phyloP scores from a whole-genome alignment of 2,888 invertebrate species.

The Cryptus viduatorius region DNA sequence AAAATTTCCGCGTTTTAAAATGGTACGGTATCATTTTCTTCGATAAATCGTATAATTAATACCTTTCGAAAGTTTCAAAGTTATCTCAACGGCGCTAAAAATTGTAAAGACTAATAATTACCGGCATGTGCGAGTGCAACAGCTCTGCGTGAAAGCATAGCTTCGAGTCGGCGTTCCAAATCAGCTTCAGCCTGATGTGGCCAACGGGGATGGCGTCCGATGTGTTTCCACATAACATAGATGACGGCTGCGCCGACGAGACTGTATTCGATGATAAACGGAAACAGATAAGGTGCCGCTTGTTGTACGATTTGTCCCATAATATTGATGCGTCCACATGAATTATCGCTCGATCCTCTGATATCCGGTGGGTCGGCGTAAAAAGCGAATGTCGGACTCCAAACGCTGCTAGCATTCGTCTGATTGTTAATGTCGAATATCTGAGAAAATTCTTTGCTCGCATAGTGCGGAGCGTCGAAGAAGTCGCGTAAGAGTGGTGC shows the following conservation, averaged over 20 bases:
- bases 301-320: conserved; percentile 97
- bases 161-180: conserved; percentile 94
- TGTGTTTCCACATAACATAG: conserved; percentile 98
- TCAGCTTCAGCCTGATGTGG: conserved; percentile 92
- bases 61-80: neutral
- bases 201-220: conserved; percentile 94
- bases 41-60: neutral
- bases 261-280: conserved; percentile 98
- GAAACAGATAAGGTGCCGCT: conserved; percentile 97
- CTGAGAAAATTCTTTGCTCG: conserved; percentile 77
- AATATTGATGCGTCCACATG: conserved; percentile 93
- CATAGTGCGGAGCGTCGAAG: conserved; percentile 76
- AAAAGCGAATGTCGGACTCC: conserved; percentile 77
- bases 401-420: conserved; percentile 79
- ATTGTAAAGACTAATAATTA: conserved; percentile 80
- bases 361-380: conserved; percentile 81
- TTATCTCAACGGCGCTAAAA: neutral
- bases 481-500: conserved; percentile 85
- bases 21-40: neutral
- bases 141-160: conserved; percentile 94
- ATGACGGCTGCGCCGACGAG: conserved; percentile 97
- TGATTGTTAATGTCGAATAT: conserved; percentile 84
- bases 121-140: conserved; percentile 94
- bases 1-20: too few relatives aligned
- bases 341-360: conserved; percentile 84